phyloP scores from a whole-genome alignment of 2,113 vertebrate species.

The Melospiza melodia region DNA sequence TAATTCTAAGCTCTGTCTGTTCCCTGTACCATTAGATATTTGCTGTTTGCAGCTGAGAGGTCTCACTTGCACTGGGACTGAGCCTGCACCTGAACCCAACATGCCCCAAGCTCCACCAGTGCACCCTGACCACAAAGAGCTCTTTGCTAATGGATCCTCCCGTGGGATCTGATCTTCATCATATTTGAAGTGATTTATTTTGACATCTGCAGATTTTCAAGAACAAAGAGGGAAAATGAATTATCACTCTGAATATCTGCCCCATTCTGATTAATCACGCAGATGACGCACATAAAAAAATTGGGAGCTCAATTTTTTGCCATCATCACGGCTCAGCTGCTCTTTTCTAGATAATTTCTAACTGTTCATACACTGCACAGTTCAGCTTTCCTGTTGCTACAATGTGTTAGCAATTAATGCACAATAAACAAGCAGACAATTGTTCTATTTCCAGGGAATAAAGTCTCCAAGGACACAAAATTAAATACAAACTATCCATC shows the following conservation, averaged over 20 bases:
- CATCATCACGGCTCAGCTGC: not conserved
- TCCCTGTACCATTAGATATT: not conserved
- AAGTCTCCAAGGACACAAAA: conserved; percentile 17
- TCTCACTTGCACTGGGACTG: not conserved
- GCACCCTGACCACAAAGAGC: not conserved
- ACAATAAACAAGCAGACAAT: conserved; percentile 43
- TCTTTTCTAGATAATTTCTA: conserved; percentile 6
- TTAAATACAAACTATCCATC: not conserved
- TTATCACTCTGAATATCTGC: not conserved
- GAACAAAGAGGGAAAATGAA: conserved; percentile 12
- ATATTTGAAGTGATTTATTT: not conserved
- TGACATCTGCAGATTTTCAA: not conserved
- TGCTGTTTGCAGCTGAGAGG: not conserved
- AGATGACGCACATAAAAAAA: not conserved
- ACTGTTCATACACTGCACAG: not conserved
- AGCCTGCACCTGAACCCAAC: not conserved
- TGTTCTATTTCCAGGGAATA: conserved; percentile 55
- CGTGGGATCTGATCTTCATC: not conserved
- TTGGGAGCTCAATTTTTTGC: not conserved
- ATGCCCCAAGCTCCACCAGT: not conserved
- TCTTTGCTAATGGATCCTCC: not conserved
- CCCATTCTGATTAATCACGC: not conserved
- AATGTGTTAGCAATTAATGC: conserved; percentile 57
- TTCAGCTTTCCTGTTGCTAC: not conserved
- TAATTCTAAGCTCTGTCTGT: not conserved